Percentiles rank a stretch among this genome's conserved stretches.
Evolutionary conservation across 92 coral and sea anemone species (phyloP).

Genomic region (Anthopleura xanthogrammica): DNA sequence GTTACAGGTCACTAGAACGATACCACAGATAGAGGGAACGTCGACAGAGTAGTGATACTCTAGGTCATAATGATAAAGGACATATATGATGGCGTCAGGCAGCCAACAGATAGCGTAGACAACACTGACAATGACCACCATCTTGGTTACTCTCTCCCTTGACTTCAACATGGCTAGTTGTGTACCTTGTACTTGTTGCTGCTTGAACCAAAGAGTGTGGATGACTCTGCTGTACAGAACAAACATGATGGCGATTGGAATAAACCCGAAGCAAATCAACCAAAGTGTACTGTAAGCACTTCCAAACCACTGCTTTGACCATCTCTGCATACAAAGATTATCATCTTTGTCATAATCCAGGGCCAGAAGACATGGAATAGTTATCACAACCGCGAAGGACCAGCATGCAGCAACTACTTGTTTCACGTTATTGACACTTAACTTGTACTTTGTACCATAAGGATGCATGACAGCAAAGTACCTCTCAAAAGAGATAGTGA

Average conservation of each 20-base stretch:
- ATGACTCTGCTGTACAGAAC: constrained; percentile 48
- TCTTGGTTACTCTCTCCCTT: constrained; percentile 65
- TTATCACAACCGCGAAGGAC: neutral
- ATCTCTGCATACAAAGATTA: neutral
- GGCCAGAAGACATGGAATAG: neutral
- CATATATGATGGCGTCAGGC: constrained; percentile 44
- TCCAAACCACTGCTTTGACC: neutral
- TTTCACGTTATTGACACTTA: neutral
- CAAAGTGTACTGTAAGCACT: neutral
- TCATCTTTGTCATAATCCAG: neutral
- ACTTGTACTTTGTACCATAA: neutral
- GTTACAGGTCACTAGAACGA: constrained; percentile 31
- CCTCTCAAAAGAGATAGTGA: neutral
- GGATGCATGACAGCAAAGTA: constrained; percentile 1
- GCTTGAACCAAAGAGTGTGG: constrained; percentile 49
- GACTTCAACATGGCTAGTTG: constrained; percentile 43
- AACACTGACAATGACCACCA: constrained; percentile 64
- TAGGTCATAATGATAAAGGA: neutral
- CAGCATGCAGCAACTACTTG: neutral
- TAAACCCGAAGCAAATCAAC: neutral
- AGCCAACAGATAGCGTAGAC: constrained; percentile 57
- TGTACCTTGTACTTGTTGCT: constrained; percentile 13
- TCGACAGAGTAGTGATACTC: neutral
- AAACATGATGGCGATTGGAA: constrained; percentile 37
- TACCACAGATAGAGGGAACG: too few species aligned